Evolutionary conservation across 2,888 invertebrate genomes (phyloP).

Genomic region (Parascotia fuliginaria): DNA sequence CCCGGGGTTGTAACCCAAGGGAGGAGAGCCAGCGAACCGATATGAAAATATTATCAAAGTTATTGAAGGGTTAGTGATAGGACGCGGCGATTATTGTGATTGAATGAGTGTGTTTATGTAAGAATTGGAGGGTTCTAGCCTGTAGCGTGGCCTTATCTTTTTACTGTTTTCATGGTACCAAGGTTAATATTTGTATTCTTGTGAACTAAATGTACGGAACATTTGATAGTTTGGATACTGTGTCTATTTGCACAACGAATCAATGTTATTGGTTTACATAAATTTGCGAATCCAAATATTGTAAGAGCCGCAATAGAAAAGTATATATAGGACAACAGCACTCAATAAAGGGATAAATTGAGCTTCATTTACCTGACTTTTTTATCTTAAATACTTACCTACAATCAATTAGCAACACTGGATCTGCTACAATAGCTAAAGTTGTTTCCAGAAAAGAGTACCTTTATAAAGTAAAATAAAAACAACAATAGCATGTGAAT

Average conservation of each 20-base stretch:
- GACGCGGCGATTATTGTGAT: slow-evolving; percentile 43
- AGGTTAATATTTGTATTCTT: slow-evolving; percentile 2
- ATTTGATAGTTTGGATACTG: neutral
- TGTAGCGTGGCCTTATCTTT: neutral
- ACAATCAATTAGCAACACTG: too few relatives aligned
- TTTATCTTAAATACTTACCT: too few relatives aligned
- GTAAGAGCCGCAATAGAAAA: neutral
- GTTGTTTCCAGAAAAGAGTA: neutral
- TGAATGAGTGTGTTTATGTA: slow-evolving; percentile 38
- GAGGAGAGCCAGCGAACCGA: slow-evolving; percentile 28
- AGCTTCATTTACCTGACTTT: too few relatives aligned
- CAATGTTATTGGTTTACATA: neutral
- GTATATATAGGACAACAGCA: neutral
- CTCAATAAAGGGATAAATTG: too few relatives aligned
- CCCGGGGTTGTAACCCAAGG: slow-evolving; percentile 18
- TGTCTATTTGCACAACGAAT: neutral
- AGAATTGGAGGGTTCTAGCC: slow-evolving; percentile 3
- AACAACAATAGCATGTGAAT: slow-evolving; percentile 7
- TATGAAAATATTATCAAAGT: slow-evolving; percentile 43
- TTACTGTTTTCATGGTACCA: slow-evolving; percentile 3
- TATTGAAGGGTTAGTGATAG: slow-evolving; percentile 41
- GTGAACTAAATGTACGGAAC: neutral
- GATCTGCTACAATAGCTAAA: too few relatives aligned
- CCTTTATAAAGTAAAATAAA: neutral
- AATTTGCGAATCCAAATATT: neutral